These are phyloP conservation scores for Liolophura sinensis DNA, from an alignment of 1,140 invertebrate genomes.

Conservation along the genomic window DNA sequence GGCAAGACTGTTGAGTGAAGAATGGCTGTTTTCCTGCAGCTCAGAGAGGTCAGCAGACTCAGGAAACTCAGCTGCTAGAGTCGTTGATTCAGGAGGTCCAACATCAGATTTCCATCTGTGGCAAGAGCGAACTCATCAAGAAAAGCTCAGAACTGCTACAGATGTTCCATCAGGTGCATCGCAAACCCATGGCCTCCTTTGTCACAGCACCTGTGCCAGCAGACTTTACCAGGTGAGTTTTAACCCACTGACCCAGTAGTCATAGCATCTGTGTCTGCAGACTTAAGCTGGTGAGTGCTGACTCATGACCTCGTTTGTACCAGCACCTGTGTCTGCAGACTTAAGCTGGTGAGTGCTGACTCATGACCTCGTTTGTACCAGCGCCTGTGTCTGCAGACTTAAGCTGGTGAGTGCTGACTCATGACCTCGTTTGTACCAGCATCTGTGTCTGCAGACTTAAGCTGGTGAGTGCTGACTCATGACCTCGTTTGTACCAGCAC, in stretches of 20 bases:
- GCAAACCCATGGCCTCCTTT: conserved; percentile 85
- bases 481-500: too few relatives aligned
- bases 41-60: conserved; percentile 83
- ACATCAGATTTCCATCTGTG: conserved; percentile 74
- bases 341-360: neutral
- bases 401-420: neutral
- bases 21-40: conserved; percentile 44
- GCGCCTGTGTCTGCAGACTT: too few relatives aligned
- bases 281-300: conserved; percentile 75
- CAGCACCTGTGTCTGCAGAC: too few relatives aligned
- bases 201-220: conserved; percentile 86
- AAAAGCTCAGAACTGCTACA: conserved; percentile 79
- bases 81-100: conserved; percentile 83
- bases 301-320: neutral
- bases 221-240: conserved; percentile 78
- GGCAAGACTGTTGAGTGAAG: too few relatives aligned
- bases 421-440: too few relatives aligned
- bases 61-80: conserved; percentile 81
- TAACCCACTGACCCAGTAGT: conserved; percentile 78
- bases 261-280: conserved; percentile 83
- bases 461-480: neutral
- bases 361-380: too few relatives aligned
- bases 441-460: too few relatives aligned
- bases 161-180: conserved; percentile 76
- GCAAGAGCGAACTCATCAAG: conserved; percentile 79